These are phyloP conservation scores for Rafetus swinhoei DNA, from an alignment of 2,113 vertebrate genomes.

Conservation along the genomic window DNA sequence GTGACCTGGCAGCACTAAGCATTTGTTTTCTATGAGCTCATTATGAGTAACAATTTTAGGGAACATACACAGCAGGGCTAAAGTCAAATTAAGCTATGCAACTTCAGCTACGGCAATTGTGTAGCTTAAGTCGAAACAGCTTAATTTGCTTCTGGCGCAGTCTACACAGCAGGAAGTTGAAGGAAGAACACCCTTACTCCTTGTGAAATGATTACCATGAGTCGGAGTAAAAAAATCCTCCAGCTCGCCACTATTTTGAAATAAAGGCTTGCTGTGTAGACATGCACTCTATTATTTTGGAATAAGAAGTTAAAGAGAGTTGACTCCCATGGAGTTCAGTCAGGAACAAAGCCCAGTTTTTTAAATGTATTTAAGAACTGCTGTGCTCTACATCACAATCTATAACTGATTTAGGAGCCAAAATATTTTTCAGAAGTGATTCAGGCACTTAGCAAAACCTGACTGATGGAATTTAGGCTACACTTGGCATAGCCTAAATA, in stretches of 20 bases:
- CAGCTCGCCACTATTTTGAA: no score
- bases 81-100: background rate
- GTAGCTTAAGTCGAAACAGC: no score
- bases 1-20: background rate
- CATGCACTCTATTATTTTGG: no score
- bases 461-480: no score
- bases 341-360: slow-evolving; percentile 28
- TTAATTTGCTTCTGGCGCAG: no score
- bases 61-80: no score
- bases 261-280: no score
- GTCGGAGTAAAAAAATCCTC: no score
- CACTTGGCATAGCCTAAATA: background rate
- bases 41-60: background rate
- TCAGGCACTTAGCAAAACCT: background rate
- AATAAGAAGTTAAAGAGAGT: slow-evolving; percentile 13
- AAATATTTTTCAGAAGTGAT: background rate
- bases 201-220: no score
- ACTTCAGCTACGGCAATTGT: background rate
- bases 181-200: no score
- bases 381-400: background rate
- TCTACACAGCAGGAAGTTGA: no score
- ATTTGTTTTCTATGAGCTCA: slow-evolving; percentile 29
- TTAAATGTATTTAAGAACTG: slow-evolving; percentile 30
- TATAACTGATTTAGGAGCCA: background rate
- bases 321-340: slow-evolving; percentile 12